Conservation (phyloP, 2,797 vertebrate genomes). For the Astyanax mexicanus region DNA sequence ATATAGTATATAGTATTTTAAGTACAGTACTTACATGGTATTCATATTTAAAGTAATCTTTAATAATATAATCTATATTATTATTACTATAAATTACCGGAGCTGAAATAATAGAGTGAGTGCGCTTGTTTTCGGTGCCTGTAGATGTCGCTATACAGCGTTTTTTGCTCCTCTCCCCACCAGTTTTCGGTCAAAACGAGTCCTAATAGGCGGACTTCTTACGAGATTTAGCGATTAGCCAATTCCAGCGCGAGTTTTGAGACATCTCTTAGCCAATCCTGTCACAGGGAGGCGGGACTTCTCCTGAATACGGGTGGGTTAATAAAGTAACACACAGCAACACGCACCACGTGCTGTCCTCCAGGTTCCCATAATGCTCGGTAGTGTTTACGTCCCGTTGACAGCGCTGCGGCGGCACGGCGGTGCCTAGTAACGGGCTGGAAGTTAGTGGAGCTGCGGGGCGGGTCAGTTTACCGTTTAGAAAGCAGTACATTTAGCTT, state of each 20-base stretch:
- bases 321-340: not conserved
- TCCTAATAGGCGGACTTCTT: not conserved
- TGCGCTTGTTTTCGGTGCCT: not conserved
- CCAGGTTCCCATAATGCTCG: conserved; percentile 54
- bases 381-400: conserved; percentile 42
- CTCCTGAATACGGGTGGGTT: not conserved
- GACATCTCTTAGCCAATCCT: not conserved
- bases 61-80: too few species aligned
- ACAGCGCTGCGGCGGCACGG: conserved; percentile 42
- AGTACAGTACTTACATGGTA: too few species aligned
- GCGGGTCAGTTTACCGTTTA: not conserved
- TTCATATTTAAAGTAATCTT: too few species aligned
- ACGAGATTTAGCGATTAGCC: not conserved
- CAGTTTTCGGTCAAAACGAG: not conserved
- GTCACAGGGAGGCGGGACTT: not conserved
- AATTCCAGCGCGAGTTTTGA: not conserved
- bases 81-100: too few species aligned
- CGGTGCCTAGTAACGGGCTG: conserved; percentile 34
- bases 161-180: not conserved
- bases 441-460: not conserved
- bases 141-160: conserved; percentile 48
- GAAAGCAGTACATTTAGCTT: too few species aligned
- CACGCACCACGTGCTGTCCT: conserved; percentile 40
- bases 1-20: too few species aligned
- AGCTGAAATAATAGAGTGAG: too few species aligned